Conservation (phyloP, 2,113 vertebrate genomes). For the Synchiropus splendidus region DNA sequence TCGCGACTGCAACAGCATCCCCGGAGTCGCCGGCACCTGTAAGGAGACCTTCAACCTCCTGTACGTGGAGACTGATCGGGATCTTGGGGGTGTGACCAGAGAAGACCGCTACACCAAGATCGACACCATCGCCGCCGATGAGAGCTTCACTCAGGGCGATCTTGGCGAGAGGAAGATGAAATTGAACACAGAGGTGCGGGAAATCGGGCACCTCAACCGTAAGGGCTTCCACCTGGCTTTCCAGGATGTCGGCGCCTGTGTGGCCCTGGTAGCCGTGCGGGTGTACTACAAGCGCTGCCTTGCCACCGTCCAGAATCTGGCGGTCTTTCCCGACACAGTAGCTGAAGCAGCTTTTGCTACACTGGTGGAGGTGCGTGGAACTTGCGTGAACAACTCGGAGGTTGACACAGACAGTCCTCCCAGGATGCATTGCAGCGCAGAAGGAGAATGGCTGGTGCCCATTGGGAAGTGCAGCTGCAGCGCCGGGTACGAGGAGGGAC, state of each 20-base stretch:
- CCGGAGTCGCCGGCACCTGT: constrained; percentile 83
- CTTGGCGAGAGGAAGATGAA: constrained; percentile 96
- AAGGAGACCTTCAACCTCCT: constrained; percentile 98
- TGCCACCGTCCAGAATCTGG: constrained; percentile 80
- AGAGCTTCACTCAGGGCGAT: constrained; percentile 96
- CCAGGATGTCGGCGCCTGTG: constrained; percentile 92
- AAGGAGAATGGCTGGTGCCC: constrained; percentile 94
- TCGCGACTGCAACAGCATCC: constrained; percentile 95
- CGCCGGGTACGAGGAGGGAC: constrained; percentile 89
- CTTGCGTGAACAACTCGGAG: constrained; percentile 83
- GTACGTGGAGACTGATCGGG: constrained; percentile 78
- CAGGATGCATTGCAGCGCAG: constrained; percentile 93
- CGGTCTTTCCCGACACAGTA: constrained; percentile 84
- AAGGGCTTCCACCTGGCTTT: constrained; percentile 91
- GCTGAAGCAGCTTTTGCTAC: constrained; percentile 86
- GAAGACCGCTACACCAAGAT: constrained; percentile 84
- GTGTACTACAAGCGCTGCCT: constrained; percentile 95
- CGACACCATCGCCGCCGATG: constrained; percentile 90
- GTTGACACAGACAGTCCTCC: constrained; percentile 82
- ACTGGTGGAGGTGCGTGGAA: constrained; percentile 85
- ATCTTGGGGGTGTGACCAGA: constrained; percentile 64
- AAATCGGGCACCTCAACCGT: constrained; percentile 87
- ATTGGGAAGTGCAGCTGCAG: constrained; percentile 90
- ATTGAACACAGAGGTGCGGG: constrained; percentile 91
- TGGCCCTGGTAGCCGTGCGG: constrained; percentile 86